Percentiles rank a stretch among this genome's conserved stretches.
phyloP scores from a whole-genome alignment of 2,797 vertebrate genomes.

The Poeciliopsis gracilis region DNA sequence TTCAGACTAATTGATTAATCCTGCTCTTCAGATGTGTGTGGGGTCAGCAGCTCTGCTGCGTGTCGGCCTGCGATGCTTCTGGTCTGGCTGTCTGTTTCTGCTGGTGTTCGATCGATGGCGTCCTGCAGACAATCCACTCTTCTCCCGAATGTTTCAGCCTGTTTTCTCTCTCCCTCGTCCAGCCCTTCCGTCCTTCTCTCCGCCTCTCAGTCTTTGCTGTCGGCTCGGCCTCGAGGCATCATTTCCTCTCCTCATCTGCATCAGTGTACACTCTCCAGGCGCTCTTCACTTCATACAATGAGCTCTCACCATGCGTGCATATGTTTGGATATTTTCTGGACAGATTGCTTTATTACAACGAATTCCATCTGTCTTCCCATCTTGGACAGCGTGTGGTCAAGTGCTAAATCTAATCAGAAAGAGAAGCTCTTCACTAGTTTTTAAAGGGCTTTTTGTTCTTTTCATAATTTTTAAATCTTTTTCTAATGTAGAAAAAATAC shows the following conservation, averaged over 20 bases:
- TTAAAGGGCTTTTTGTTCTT: slow-evolving; percentile 14
- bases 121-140: slow-evolving; percentile 53
- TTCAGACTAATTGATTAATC: slow-evolving; percentile 13
- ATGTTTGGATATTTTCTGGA: slow-evolving; percentile 14
- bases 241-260: slow-evolving; percentile 48
- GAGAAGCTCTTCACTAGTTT: neutral
- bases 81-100: slow-evolving; percentile 65
- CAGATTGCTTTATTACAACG: slow-evolving; percentile 26
- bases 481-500: neutral
- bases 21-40: slow-evolving; percentile 32
- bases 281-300: slow-evolving; percentile 42
- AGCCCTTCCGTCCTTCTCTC: slow-evolving; percentile 24
- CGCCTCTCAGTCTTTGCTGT: slow-evolving; percentile 23
- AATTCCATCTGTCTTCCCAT: slow-evolving; percentile 41
- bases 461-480: too few species aligned
- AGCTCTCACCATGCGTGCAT: slow-evolving; percentile 18
- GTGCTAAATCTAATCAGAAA: slow-evolving; percentile 38
- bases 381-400: slow-evolving; percentile 37
- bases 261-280: slow-evolving; percentile 39
- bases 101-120: slow-evolving; percentile 59
- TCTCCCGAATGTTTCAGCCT: slow-evolving; percentile 52
- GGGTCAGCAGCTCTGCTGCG: slow-evolving; percentile 40
- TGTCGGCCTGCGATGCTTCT: slow-evolving; percentile 41
- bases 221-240: slow-evolving; percentile 41
- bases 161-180: slow-evolving; percentile 34